Evolutionary conservation across 2,888 invertebrate species (phyloP).

Genomic region (Imbricaverruca yamaguchii): DNA sequence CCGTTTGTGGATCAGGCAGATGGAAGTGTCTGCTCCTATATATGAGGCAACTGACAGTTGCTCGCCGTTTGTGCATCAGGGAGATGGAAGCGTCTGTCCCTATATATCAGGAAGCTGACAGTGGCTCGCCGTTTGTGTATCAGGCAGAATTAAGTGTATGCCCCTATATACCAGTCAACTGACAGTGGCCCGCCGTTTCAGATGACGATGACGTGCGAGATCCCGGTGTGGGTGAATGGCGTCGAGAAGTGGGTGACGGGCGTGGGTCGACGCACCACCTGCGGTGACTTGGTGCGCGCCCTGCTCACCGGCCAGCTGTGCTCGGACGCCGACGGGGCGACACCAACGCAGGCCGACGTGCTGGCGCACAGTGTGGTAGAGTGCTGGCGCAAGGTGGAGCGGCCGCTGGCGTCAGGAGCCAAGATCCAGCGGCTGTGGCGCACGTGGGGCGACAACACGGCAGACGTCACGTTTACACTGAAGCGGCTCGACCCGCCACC

Average conservation of each 20-base stretch:
- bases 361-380: conserved; percentile 63
- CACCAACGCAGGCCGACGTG: conserved; percentile 28
- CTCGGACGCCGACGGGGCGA: conserved; percentile 37
- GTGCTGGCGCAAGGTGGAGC: conserved; percentile 62
- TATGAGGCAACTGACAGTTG: too few relatives aligned
- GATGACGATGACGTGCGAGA: conserved; percentile 42
- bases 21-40: too few relatives aligned
- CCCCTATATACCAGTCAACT: too few relatives aligned
- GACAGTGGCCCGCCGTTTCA: not conserved
- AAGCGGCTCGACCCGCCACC: conserved; percentile 26
- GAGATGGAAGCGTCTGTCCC: too few relatives aligned
- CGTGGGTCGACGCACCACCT: conserved; percentile 65
- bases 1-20: too few relatives aligned
- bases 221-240: conserved; percentile 66
- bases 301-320: conserved; percentile 50
- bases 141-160: too few relatives aligned
- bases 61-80: too few relatives aligned
- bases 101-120: too few relatives aligned
- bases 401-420: conserved; percentile 32
- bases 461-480: conserved; percentile 31
- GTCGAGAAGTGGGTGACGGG: conserved; percentile 74
- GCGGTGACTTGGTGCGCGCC: conserved; percentile 66
- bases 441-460: conserved; percentile 31
- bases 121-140: too few relatives aligned
- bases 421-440: conserved; percentile 29